These are phyloP conservation scores for Rotaria macrura DNA, from an alignment of 2,888 invertebrate species.

Conservation along the genomic window DNA sequence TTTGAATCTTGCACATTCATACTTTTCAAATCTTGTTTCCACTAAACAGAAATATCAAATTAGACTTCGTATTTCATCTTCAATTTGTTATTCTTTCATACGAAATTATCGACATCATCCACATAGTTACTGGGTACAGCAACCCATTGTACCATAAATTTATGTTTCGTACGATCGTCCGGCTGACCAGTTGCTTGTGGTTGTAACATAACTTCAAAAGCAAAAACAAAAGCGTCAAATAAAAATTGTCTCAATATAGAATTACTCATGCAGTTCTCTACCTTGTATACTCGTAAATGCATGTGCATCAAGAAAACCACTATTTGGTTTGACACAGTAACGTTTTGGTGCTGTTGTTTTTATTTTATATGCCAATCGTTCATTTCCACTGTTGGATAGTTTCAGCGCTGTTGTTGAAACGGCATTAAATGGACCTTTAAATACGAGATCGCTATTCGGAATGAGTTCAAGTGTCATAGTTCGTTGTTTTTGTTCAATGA, in stretches of 20 bases:
- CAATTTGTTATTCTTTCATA: not conserved
- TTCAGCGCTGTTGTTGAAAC: constrained; percentile 5
- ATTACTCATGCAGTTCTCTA: not conserved
- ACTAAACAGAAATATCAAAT: not conserved
- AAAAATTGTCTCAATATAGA: too few species aligned
- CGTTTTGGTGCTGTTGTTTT: constrained; percentile 98
- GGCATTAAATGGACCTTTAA: not conserved
- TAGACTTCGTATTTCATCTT: not conserved
- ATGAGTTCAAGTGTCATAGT: constrained; percentile 5
- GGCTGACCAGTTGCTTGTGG: not conserved
- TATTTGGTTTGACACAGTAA: constrained; percentile 97
- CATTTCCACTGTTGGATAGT: not conserved
- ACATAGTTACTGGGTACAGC: not conserved
- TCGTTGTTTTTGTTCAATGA: not conserved
- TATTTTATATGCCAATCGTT: constrained; percentile 87
- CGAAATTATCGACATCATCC: not conserved
- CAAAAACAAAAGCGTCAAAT: not conserved
- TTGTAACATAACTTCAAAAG: not conserved
- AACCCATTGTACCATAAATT: constrained; percentile 85
- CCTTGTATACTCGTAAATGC: constrained; percentile 37
- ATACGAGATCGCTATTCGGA: constrained; percentile 9
- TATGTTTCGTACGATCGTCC: constrained; percentile 85
- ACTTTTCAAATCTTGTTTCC: not conserved
- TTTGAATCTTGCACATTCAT: not conserved
- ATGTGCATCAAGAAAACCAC: constrained; percentile 70